Percentiles rank a stretch among this genome's conserved stretches.
These are phyloP conservation scores for Delia radicum DNA, from an alignment of 1,140 invertebrate genomes.

Conservation along the genomic window DNA sequence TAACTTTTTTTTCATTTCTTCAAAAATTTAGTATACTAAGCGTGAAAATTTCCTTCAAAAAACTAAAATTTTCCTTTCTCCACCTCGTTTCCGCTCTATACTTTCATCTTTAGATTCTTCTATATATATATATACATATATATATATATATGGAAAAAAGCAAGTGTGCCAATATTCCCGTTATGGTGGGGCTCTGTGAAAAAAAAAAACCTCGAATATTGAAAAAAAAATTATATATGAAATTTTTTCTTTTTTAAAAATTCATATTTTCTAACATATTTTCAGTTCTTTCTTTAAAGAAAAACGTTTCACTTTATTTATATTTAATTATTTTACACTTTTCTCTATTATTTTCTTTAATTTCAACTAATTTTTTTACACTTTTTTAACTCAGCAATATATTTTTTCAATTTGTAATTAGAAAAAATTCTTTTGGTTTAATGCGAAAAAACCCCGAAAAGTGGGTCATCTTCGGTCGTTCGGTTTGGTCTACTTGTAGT, in stretches of 20 bases:
- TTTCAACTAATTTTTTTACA: conserved; percentile 6
- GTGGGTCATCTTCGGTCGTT: conserved; percentile 53
- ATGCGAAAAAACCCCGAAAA: conserved; percentile 53
- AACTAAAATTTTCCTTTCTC: conserved; percentile 1
- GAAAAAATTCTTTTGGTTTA: conserved; percentile 31
- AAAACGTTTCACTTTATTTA: conserved; percentile 7
- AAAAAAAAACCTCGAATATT: not conserved
- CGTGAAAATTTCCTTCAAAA: conserved; percentile 14
- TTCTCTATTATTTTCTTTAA: not conserved
- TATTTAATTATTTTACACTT: not conserved
- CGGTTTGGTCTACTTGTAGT: conserved; percentile 37
- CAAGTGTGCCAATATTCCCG: conserved; percentile 18
- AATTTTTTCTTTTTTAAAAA: not conserved
- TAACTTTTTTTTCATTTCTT: not conserved
- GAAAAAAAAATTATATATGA: not conserved
- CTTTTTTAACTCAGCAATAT: not conserved
- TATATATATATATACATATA: not conserved
- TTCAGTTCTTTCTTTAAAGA: not conserved
- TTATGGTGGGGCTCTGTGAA: conserved; percentile 12
- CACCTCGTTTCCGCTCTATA: conserved; percentile 9
- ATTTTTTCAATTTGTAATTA: conserved; percentile 39
- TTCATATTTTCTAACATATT: not conserved
- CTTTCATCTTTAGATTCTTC: not conserved
- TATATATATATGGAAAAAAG: not conserved
- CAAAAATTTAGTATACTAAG: conserved; percentile 5